Evolutionary conservation across 2,888 invertebrate species (phyloP).

Genomic region (Crioceris asparagi): DNA sequence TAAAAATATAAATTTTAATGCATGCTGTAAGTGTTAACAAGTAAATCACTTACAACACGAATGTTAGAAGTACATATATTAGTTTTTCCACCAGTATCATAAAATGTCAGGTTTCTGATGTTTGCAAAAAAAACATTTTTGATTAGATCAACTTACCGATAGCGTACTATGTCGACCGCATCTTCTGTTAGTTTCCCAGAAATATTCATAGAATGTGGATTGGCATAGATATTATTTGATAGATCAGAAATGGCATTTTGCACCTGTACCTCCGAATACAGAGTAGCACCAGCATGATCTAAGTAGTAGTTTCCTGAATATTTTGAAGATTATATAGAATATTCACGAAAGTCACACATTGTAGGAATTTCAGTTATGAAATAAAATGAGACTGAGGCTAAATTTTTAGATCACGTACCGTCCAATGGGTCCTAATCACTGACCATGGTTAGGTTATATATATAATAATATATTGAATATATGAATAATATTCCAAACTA

Average conservation of each 20-base stretch:
- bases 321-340: background rate
- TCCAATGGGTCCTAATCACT: too few relatives aligned
- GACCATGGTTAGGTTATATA: too few relatives aligned
- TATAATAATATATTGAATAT: too few relatives aligned
- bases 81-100: background rate
- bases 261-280: conserved; percentile 71
- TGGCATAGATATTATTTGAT: conserved; percentile 65
- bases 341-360: too few relatives aligned
- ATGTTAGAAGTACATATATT: background rate
- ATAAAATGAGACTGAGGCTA: too few relatives aligned
- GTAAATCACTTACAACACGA: background rate
- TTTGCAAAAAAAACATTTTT: too few relatives aligned
- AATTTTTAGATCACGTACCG: too few relatives aligned
- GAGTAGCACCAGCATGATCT: conserved; percentile 80
- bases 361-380: too few relatives aligned
- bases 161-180: conserved; percentile 73
- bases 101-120: background rate
- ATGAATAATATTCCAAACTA: too few relatives aligned
- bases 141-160: conserved; percentile 52
- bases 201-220: conserved; percentile 72
- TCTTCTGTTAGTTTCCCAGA: conserved; percentile 74
- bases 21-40: background rate
- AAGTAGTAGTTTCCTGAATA: conserved; percentile 52
- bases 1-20: background rate
- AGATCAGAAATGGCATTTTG: conserved; percentile 54